These are phyloP conservation scores for Poecile atricapillus DNA, from an alignment of 2,113 vertebrate species.

Conservation along the genomic window DNA sequence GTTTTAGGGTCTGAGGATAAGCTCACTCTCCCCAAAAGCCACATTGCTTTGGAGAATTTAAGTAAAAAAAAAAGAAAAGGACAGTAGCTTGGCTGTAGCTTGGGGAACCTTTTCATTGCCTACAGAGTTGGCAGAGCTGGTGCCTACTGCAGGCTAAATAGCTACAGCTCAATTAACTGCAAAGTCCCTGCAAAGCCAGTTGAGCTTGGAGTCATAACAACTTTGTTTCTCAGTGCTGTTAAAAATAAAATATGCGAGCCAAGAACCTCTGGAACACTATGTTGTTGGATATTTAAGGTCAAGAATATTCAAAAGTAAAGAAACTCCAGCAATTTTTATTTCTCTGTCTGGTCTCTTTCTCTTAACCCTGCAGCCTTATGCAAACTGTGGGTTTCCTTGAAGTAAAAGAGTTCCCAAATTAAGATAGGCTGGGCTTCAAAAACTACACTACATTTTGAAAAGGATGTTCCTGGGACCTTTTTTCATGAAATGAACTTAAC, in stretches of 20 bases:
- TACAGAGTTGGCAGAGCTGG: background rate
- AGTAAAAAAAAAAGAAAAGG: background rate
- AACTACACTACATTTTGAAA: background rate
- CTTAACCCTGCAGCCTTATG: background rate
- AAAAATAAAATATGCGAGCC: conserved; percentile 8
- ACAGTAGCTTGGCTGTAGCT: background rate
- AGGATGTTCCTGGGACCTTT: background rate
- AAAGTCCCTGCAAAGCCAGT: background rate
- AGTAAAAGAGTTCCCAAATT: background rate
- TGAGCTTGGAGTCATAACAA: background rate
- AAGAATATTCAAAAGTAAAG: background rate
- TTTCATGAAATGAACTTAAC: background rate
- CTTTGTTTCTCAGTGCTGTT: background rate
- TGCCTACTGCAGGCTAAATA: conserved; percentile 12
- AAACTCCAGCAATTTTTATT: background rate
- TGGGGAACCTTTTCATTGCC: background rate
- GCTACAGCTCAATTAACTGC: conserved; percentile 16
- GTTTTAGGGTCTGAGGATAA: background rate
- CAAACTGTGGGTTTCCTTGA: background rate
- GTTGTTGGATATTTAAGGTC: background rate
- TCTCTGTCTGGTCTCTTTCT: background rate
- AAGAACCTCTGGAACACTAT: background rate
- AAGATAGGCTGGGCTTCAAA: background rate
- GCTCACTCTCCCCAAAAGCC: background rate
- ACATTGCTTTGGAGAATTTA: background rate